Conservation (phyloP, 2,888 invertebrate genomes). For the Agapetus fuscipes region DNA sequence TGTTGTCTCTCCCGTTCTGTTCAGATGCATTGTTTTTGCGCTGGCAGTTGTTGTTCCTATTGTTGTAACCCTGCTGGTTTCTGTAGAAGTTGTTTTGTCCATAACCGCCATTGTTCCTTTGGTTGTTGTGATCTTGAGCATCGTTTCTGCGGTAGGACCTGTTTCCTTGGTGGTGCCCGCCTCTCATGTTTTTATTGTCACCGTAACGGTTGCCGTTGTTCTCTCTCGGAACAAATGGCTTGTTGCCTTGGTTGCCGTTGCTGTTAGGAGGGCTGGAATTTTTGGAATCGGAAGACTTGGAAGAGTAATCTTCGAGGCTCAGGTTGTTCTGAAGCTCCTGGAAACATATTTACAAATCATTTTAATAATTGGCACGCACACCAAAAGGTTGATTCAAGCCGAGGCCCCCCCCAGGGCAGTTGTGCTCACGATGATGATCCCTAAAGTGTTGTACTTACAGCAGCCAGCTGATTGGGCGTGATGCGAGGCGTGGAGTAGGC, state of each 20-base stretch:
- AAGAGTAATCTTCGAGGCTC: constrained; percentile 13
- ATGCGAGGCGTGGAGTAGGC: too few species aligned
- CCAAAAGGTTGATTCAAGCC: too few species aligned
- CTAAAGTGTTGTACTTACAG: constrained; percentile 12
- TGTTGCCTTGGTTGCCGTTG: not conserved
- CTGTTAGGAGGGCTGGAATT: not conserved
- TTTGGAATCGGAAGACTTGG: too few species aligned
- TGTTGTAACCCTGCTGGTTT: constrained; percentile 1
- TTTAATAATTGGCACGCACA: too few species aligned
- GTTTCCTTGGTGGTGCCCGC: constrained; percentile 5
- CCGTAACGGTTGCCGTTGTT: constrained; percentile 1
- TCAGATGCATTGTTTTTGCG: not conserved
- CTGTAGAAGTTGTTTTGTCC: constrained; percentile 1
- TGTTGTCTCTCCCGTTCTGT: not conserved
- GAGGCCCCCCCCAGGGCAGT: too few species aligned
- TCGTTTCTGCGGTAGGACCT: constrained; percentile 7
- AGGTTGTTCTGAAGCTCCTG: constrained; percentile 18
- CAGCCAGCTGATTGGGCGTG: constrained; percentile 17
- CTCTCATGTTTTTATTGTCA: constrained; percentile 5
- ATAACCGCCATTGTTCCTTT: not conserved
- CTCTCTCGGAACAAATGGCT: too few species aligned
- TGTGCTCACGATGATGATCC: too few species aligned
- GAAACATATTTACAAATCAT: too few species aligned
- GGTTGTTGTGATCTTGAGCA: constrained; percentile 1
- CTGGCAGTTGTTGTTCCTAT: constrained; percentile 3